These are phyloP conservation scores for Entomobrya proxima DNA, from an alignment of 2,888 invertebrate genomes.

Conservation along the genomic window DNA sequence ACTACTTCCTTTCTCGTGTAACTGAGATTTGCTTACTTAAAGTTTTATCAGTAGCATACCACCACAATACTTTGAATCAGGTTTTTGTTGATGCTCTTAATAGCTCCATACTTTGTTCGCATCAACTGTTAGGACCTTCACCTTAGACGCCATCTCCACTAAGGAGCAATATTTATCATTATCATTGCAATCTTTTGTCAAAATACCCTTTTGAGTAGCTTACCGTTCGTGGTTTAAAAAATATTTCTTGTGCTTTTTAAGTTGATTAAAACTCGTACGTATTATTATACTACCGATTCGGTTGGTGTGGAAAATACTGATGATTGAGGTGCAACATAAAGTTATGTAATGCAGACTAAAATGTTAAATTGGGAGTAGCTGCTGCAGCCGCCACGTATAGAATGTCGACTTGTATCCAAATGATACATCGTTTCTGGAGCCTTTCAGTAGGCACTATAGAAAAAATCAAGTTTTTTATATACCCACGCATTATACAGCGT, in stretches of 20 bases:
- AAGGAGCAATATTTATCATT: background rate
- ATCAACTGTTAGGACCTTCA: slow-evolving; percentile 50
- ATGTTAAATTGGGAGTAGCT: no score
- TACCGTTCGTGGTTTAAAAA: no score
- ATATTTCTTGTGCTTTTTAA: no score
- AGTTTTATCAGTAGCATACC: slow-evolving; percentile 5
- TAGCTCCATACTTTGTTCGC: background rate
- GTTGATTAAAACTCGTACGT: no score
- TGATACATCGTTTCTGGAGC: background rate
- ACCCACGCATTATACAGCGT: background rate
- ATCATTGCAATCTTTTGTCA: slow-evolving; percentile 3
- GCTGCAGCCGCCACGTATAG: no score
- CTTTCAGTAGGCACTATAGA: background rate
- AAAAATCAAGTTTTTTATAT: slow-evolving; percentile 20
- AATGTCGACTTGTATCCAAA: no score
- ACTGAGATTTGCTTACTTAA: slow-evolving; percentile 41
- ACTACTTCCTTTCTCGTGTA: slow-evolving; percentile 49
- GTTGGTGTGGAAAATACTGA: no score
- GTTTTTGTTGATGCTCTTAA: background rate
- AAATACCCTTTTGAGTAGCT: no score
- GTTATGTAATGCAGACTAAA: no score
- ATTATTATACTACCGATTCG: no score
- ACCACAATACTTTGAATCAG: background rate
- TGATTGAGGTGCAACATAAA: no score
- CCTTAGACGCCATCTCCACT: background rate